Percentiles rank a stretch among this genome's conserved stretches.
Evolutionary conservation across 1,140 invertebrate genomes (phyloP).

Genomic region (Drosophila eugracilis): DNA sequence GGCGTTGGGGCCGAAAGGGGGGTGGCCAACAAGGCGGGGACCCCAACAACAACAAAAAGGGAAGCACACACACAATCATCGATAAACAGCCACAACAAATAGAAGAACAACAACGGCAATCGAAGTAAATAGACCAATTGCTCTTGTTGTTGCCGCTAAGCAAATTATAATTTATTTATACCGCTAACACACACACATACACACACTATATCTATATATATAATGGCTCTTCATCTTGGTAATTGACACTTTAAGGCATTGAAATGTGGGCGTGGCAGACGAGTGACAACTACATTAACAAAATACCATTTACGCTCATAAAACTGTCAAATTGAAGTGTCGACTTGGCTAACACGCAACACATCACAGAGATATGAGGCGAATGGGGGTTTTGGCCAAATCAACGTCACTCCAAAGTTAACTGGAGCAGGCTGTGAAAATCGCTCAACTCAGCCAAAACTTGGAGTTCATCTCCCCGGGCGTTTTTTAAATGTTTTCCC

Average conservation of each 20-base stretch:
- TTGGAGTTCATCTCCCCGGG: background rate
- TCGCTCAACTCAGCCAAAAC: background rate
- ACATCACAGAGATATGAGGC: slow-evolving; percentile 1
- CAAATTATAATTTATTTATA: slow-evolving; percentile 78
- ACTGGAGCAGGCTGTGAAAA: slow-evolving; percentile 2
- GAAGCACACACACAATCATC: slow-evolving; percentile 70
- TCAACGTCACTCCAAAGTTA: slow-evolving; percentile 30
- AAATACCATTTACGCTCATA: slow-evolving; percentile 74
- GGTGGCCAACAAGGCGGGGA: slow-evolving; percentile 8
- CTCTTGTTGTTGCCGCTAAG: slow-evolving; percentile 59
- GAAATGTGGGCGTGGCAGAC: slow-evolving; percentile 57
- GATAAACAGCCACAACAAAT: slow-evolving; percentile 61
- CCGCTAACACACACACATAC: slow-evolving; percentile 31
- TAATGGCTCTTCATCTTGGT: slow-evolving; percentile 45
- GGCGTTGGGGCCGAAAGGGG: slow-evolving; percentile 1
- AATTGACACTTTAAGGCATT: slow-evolving; percentile 79
- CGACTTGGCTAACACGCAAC: slow-evolving; percentile 55
- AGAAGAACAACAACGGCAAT: slow-evolving; percentile 38
- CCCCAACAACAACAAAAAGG: slow-evolving; percentile 48
- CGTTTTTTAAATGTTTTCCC: background rate
- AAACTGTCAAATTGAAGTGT: slow-evolving; percentile 77
- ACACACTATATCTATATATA: slow-evolving; percentile 2
- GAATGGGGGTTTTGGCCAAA: slow-evolving; percentile 25
- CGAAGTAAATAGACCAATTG: slow-evolving; percentile 73
- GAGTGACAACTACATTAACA: slow-evolving; percentile 59